Percentiles rank a stretch among this genome's conserved stretches.
phyloP scores from a whole-genome alignment of 2,113 vertebrate species.

The Callorhinus ursinus region DNA sequence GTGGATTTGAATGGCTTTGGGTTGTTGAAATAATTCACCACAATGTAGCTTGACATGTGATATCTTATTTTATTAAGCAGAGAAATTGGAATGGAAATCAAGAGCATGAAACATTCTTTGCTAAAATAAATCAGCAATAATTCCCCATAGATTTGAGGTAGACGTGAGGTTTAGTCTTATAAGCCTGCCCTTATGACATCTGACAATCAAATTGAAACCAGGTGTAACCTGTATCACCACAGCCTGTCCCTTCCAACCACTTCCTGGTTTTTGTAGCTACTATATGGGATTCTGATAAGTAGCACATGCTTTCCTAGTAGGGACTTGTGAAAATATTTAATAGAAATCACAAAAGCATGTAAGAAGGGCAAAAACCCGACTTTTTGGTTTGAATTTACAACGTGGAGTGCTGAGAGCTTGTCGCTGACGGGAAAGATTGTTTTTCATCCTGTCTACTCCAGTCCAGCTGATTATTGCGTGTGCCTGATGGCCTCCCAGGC shows the following conservation, averaged over 20 bases:
- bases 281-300: slow-evolving; percentile 74
- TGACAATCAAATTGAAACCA: slow-evolving; percentile 77
- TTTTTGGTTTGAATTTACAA: slow-evolving; percentile 57
- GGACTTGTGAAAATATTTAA: slow-evolving; percentile 35
- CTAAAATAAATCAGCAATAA: slow-evolving; percentile 73
- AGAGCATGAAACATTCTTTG: slow-evolving; percentile 52
- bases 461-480: neutral
- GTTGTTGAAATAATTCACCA: slow-evolving; percentile 75
- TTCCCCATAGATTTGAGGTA: slow-evolving; percentile 59
- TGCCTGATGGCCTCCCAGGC: neutral
- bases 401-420: slow-evolving; percentile 37
- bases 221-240: slow-evolving; percentile 51
- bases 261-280: slow-evolving; percentile 66
- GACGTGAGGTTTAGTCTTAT: slow-evolving; percentile 44
- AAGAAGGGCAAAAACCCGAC: neutral
- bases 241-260: slow-evolving; percentile 47
- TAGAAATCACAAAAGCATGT: slow-evolving; percentile 56
- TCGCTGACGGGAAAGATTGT: slow-evolving; percentile 29
- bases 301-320: slow-evolving; percentile 72
- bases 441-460: slow-evolving; percentile 30
- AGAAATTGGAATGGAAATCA: slow-evolving; percentile 68
- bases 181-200: slow-evolving; percentile 64
- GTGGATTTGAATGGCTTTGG: slow-evolving; percentile 66
- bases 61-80: slow-evolving; percentile 67
- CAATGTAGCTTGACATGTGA: slow-evolving; percentile 58